Conservation (phyloP, 2,888 invertebrate genomes). For the Seira musarum region DNA sequence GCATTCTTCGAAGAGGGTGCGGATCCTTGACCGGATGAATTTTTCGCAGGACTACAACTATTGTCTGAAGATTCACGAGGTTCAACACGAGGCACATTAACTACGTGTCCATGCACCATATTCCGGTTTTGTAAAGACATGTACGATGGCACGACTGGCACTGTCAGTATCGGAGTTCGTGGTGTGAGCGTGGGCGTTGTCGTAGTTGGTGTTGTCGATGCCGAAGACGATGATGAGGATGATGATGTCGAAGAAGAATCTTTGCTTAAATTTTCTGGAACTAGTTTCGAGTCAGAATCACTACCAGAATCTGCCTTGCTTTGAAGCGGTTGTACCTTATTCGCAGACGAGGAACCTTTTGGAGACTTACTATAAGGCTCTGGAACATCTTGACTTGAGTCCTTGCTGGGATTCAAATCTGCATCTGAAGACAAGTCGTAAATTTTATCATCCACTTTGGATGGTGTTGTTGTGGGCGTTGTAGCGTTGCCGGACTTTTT, state of each 20-base stretch:
- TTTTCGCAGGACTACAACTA: conserved; percentile 59
- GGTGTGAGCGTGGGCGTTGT: conserved; percentile 61
- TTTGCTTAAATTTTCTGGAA: conserved; percentile 59
- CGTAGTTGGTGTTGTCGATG: conserved; percentile 69
- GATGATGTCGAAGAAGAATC: conserved; percentile 43
- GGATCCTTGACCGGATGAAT: conserved; percentile 29
- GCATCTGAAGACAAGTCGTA: conserved; percentile 61
- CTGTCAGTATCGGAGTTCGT: conserved; percentile 68
- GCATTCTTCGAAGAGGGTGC: conserved; percentile 53
- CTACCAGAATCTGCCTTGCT: conserved; percentile 21
- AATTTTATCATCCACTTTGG: conserved; percentile 59
- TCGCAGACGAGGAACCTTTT: conserved; percentile 22
- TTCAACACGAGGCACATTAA: conserved; percentile 62
- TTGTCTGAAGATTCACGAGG: conserved; percentile 53
- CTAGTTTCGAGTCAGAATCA: conserved; percentile 44
- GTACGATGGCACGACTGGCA: conserved; percentile 68
- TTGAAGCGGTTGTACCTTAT: conserved; percentile 30
- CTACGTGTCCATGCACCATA: conserved; percentile 62
- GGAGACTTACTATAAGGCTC: conserved; percentile 39
- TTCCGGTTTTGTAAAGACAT: conserved; percentile 67
- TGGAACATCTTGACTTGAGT: conserved; percentile 25
- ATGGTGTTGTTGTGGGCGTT: conserved; percentile 13
- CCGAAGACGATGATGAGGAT: conserved; percentile 27
- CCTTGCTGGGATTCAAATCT: conserved; percentile 55
- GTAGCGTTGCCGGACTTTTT: conserved; percentile 40